Base-by-base conservation (phyloP, 1,140 invertebrate species). In the Thrips palmi region DNA sequence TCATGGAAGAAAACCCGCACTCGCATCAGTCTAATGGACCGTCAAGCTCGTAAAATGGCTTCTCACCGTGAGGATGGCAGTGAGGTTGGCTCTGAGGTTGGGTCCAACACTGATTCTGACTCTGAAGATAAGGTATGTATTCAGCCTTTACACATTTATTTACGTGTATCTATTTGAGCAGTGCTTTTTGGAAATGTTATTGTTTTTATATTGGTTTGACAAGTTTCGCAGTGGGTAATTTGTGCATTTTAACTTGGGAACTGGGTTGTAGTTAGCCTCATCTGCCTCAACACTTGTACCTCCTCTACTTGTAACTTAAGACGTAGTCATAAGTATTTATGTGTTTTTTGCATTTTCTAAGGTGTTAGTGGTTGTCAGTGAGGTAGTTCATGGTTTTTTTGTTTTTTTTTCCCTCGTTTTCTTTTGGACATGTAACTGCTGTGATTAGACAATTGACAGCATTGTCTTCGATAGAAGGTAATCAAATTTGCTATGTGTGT, bases 1-100 rank as follows among this genome's bases (percentile, higher is more conserved):
- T 88, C 84, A 47, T 97, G 91, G 91, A 97, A 97, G 56, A 97
- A 96, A 54, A 89, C 86, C 8, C 64, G 87, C 52, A 79, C 80
- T 48, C 70, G 86, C 32, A 88, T 79, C 33, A 94, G 87, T 52
- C 60, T 93, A 17, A 94, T 97, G 83, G 91, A 97, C 59, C 65
- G 77, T 38, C 80, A 86, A 57, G 79, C 77, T 2, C 67, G 73
- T 53, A 83, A 70, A 63, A 61, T 76, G 47, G 72, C 63, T 10
- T 49, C 47, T 42, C 49, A 56, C 21, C 46, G 58, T 36, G 63
- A 63, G 43, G 62, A 63, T 44, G 60, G 59, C 37, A 83, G 77
- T 28, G 80, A 85, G 56, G 77, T 71, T 30, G 77, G 74, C 25
- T 70, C 67, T 41, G 71, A 76, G 51, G 54, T 66, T 37, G 78